phyloP scores from a whole-genome alignment of 2,113 vertebrate genomes.

The Spheniscus mendiculus region DNA sequence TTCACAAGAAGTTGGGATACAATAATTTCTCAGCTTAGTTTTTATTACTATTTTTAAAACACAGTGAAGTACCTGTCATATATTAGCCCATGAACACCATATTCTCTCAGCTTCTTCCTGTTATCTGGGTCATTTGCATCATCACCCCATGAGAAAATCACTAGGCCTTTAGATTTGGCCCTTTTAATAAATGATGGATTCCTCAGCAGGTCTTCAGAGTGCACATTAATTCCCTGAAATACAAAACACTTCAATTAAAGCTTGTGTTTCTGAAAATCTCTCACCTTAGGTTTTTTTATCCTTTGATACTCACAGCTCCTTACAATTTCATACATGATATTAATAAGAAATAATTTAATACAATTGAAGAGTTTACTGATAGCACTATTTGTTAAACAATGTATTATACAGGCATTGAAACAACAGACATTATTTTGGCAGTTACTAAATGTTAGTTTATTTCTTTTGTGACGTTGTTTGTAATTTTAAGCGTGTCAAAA shows the following conservation, averaged over 20 bases:
- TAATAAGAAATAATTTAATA: background rate
- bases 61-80: conserved; percentile 87
- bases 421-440: background rate
- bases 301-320: background rate
- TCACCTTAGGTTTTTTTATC: background rate
- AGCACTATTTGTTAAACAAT: background rate
- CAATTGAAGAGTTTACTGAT: background rate
- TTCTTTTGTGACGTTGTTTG: background rate
- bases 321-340: background rate
- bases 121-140: conserved; percentile 93
- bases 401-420: background rate
- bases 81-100: conserved; percentile 91
- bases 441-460: no score
- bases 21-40: background rate
- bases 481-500: background rate
- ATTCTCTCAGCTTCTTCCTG: conserved; percentile 85
- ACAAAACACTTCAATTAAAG: background rate
- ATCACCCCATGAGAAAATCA: conserved; percentile 96
- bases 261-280: background rate
- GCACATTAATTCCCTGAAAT: conserved; percentile 91
- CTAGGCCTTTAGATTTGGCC: conserved; percentile 89
- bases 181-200: conserved; percentile 82
- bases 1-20: background rate
- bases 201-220: conserved; percentile 90
- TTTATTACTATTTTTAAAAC: background rate